Evolutionary conservation across 2,888 invertebrate species (phyloP).

Genomic region (Ophonus ardosiacus): DNA sequence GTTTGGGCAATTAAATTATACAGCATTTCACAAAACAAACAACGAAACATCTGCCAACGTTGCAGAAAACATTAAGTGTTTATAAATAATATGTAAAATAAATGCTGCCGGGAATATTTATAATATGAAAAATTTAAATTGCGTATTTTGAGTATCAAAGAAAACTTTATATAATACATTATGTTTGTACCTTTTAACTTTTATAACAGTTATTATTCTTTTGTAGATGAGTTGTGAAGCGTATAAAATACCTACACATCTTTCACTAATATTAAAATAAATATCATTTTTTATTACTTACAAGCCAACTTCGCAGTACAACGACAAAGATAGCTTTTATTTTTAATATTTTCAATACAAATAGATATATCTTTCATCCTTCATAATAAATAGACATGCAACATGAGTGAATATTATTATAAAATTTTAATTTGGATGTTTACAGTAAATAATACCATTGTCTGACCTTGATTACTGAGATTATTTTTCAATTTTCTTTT

Average conservation of each 20-base stretch:
- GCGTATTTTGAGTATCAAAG: neutral
- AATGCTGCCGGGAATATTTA: neutral
- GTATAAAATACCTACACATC: neutral
- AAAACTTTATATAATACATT: neutral
- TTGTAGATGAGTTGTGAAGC: neutral
- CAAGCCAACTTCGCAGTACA: no score
- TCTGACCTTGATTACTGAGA: neutral
- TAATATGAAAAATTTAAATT: neutral
- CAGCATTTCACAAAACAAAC: neutral
- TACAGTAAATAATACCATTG: neutral
- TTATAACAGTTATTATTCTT: neutral
- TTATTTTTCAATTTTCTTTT: neutral
- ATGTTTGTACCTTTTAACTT: neutral
- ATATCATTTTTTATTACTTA: no score
- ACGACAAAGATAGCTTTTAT: no score
- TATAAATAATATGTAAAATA: neutral
- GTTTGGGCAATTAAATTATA: neutral
- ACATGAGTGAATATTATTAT: neutral
- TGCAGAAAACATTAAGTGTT: neutral
- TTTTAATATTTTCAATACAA: no score
- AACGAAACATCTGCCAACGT: neutral
- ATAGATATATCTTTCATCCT: no score
- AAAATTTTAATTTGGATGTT: neutral
- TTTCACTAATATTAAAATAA: neutral
- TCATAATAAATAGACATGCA: no score